phyloP scores from a whole-genome alignment of 2,888 invertebrate genomes.

The Lucinisca nassula region DNA sequence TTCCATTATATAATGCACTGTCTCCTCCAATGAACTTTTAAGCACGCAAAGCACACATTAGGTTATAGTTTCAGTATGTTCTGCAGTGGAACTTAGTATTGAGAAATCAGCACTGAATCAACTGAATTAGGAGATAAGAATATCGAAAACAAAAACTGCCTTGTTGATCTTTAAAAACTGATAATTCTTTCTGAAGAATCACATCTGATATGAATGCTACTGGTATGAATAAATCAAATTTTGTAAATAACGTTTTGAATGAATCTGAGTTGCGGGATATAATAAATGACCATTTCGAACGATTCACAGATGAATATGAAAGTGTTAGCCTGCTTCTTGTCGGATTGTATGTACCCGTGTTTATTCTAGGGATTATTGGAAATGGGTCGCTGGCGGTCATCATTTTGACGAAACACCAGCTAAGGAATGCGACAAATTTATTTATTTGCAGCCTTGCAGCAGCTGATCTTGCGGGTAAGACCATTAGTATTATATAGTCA shows the following conservation, averaged over 20 bases:
- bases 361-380: neutral
- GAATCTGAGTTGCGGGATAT: neutral
- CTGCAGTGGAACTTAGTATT: too few species aligned
- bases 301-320: neutral
- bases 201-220: neutral
- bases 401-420: neutral
- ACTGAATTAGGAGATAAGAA: too few species aligned
- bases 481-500: too few species aligned
- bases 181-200: too few species aligned
- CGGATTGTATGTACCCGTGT: slow-evolving; percentile 8
- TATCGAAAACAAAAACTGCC: too few species aligned
- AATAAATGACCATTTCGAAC: neutral
- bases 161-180: too few species aligned
- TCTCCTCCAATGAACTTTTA: too few species aligned
- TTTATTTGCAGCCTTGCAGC: slow-evolving; percentile 3
- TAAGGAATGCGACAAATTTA: slow-evolving; percentile 4
- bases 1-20: too few species aligned
- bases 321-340: neutral
- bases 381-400: neutral
- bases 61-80: too few species aligned
- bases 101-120: too few species aligned
- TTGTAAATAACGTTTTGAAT: neutral
- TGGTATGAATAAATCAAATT: neutral
- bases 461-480: slow-evolving; percentile 16
- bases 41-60: too few species aligned